phyloP scores from a whole-genome alignment of 2,113 vertebrate species.

The Tragelaphus scriptus region DNA sequence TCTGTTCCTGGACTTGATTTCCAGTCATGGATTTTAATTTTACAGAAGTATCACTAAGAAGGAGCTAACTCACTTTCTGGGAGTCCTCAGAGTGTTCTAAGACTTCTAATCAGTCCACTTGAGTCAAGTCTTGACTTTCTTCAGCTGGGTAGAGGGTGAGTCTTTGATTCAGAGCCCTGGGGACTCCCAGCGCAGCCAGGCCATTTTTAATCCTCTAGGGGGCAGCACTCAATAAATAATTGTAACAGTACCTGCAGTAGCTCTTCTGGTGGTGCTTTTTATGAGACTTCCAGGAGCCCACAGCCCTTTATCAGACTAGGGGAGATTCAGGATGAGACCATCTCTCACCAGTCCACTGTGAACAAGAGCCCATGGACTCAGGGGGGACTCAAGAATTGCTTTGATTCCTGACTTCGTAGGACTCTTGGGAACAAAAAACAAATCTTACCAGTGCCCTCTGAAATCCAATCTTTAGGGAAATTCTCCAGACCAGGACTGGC shows the following conservation, averaged over 20 bases:
- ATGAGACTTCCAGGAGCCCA: not conserved
- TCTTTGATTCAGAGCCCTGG: not conserved
- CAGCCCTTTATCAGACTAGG: not conserved
- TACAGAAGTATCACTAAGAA: not conserved
- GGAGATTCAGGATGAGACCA: not conserved
- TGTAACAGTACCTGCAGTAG: not conserved
- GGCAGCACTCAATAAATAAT: conserved; percentile 75
- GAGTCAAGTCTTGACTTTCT: not conserved
- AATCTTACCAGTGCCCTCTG: not conserved
- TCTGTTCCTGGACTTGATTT: not conserved
- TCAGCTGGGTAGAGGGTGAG: not conserved
- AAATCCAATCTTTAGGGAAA: conserved; percentile 35
- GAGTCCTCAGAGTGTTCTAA: not conserved
- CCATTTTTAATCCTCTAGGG: conserved; percentile 59
- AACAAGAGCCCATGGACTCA: not conserved
- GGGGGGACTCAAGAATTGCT: not conserved
- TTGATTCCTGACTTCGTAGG: not conserved
- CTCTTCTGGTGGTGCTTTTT: not conserved
- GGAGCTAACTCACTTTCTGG: not conserved
- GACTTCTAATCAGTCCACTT: not conserved
- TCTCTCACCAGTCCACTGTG: not conserved
- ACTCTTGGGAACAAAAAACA: not conserved
- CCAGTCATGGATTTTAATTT: not conserved
- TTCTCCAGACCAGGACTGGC: conserved; percentile 32
- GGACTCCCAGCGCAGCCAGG: not conserved